These are phyloP conservation scores for Eueides isabella DNA, from an alignment of 1,140 invertebrate species.

Conservation along the genomic window DNA sequence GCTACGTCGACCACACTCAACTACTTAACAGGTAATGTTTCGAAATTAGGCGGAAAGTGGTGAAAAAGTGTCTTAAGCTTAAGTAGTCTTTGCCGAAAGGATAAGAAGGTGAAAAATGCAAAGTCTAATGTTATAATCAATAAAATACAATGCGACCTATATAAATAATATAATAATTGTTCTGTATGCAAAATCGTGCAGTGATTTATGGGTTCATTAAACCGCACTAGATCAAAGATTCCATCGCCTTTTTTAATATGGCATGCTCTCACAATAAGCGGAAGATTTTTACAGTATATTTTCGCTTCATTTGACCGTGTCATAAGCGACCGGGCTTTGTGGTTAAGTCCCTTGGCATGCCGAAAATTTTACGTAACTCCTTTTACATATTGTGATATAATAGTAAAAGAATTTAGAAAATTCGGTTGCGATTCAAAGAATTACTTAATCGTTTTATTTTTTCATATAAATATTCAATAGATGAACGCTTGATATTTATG, in stretches of 20 bases:
- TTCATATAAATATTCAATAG: too few species aligned
- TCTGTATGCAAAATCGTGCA: neutral
- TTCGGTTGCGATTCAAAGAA: too few species aligned
- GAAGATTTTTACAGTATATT: conserved; percentile 27
- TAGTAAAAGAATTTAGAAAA: too few species aligned
- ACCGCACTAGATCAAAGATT: neutral
- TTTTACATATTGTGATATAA: neutral
- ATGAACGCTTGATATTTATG: too few species aligned
- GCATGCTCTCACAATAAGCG: neutral
- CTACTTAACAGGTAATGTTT: too few species aligned
- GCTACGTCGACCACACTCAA: too few species aligned
- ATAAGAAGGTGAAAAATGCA: neutral
- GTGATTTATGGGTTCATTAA: neutral
- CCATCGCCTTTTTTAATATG: neutral
- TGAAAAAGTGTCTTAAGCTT: neutral
- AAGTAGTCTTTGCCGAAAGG: neutral
- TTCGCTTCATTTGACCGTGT: conserved; percentile 32
- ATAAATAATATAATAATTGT: neutral
- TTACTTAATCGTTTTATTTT: too few species aligned
- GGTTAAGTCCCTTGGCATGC: conserved; percentile 12
- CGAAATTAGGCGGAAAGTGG: too few species aligned
- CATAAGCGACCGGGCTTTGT: conserved; percentile 5
- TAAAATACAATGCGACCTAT: neutral
- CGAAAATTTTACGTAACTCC: neutral
- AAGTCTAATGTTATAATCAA: neutral